Conservation (phyloP, 2,888 invertebrate species). For the Eudemis profundana region DNA sequence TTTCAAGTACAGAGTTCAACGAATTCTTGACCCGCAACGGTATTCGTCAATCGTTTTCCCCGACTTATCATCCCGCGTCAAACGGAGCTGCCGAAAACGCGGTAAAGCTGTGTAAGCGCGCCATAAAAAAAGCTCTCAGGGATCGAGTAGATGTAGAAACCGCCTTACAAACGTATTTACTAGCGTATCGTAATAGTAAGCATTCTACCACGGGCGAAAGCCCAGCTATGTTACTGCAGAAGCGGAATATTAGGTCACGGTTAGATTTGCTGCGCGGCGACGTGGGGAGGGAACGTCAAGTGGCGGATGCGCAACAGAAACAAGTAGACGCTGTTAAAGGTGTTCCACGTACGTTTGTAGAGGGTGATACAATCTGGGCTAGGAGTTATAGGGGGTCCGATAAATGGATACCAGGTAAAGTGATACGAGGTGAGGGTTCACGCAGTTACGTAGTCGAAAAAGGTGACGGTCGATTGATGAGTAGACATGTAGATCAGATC, state of each 20-base stretch:
- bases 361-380: neutral
- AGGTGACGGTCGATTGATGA: neutral
- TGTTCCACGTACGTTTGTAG: neutral
- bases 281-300: neutral
- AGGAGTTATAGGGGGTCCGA: neutral
- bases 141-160: conserved; percentile 22
- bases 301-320: neutral
- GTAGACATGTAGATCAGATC: conserved; percentile 21
- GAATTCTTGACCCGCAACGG: too few relatives aligned
- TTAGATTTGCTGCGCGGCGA: conserved; percentile 25
- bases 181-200: conserved; percentile 43
- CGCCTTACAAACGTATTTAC: conserved; percentile 41
- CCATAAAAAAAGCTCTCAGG: conserved; percentile 4
- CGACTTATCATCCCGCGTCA: conserved; percentile 12
- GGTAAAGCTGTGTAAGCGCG: too few relatives aligned
- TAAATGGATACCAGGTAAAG: conserved; percentile 10
- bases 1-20: too few relatives aligned
- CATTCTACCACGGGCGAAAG: conserved; percentile 42
- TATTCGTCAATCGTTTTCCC: too few relatives aligned
- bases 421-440: neutral
- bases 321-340: neutral
- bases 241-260: conserved; percentile 24
- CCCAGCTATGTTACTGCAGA: conserved; percentile 41
- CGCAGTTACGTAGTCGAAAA: neutral
- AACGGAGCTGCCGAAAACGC: too few relatives aligned